Evolutionary conservation across 2,797 vertebrate species (phyloP), one percentile per base, ranked within the genome.

Genomic region (Sebastes variabilis): DNA sequence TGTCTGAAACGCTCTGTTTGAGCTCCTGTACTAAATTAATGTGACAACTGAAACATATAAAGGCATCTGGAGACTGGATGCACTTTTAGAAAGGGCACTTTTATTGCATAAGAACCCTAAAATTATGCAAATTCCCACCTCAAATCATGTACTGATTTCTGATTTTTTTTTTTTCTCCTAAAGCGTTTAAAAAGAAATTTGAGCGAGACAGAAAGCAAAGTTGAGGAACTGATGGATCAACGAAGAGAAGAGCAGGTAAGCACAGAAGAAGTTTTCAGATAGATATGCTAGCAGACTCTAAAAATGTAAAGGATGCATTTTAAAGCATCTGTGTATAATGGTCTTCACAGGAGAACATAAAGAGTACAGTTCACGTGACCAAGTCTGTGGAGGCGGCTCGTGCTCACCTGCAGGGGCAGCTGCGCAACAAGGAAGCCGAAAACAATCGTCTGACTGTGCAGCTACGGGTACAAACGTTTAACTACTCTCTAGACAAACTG

Each of bases 401-500:
- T 20, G 91, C 94, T 82, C 96, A 96, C 79, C 91, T 99, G n/a
- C 95, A 97, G 71, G 61, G 82, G 29, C 97, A 98, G 80, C 95
- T 98, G 66, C 89, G 92, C 82, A 97, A 89, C 93, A 98, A 97
- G 85, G 97, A 97, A 80, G 92, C 83, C 0, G 96, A 98, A 77
- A 98, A 97, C 83, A 70, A 92, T 76, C 94, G 96, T 34, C 87
- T 98, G 90, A 96, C 93, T 82, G 85, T 92, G 25, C 95, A 97
- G 69, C 92, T 97, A 59, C 95, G 94, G 96, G 98, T 98, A 91
- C 38, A 72, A 34, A 70, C 7, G 7, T 11, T 4, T 1, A 8
- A 8, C 5, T 36, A 2, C 20, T 30, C 56, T 49, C 11, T 4
- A 11, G 3, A 59, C 18, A 25, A 72, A 59, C 16, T 11, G 1